phyloP scores from a whole-genome alignment of 2,113 vertebrate genomes.

The Etheostoma cragini region DNA sequence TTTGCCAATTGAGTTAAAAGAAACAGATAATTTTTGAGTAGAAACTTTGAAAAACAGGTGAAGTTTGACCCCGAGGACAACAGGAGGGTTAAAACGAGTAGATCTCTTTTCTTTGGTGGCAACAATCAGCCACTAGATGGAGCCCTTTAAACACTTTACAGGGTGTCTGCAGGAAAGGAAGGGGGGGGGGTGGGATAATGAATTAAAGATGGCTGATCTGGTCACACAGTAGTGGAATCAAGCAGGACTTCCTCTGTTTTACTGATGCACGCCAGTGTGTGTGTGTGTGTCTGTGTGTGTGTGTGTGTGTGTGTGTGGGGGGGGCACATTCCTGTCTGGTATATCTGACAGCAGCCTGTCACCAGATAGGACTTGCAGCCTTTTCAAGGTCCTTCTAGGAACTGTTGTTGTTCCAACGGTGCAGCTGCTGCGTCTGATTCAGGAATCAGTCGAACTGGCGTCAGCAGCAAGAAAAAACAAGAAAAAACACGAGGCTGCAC shows the following conservation, averaged over 20 bases:
- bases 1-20: too few relatives aligned
- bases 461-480: neutral
- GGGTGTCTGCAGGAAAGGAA: neutral
- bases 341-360: constrained; percentile 21
- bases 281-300: neutral
- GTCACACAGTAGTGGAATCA: constrained; percentile 31
- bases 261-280: neutral
- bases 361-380: constrained; percentile 10
- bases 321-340: constrained; percentile 30
- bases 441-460: neutral
- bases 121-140: constrained; percentile 45
- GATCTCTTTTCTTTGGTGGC: too few relatives aligned
- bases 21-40: too few relatives aligned
- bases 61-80: too few relatives aligned
- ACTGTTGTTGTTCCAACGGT: constrained; percentile 11
- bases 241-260: constrained; percentile 26
- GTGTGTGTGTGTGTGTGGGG: neutral
- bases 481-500: neutral
- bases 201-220: constrained; percentile 6
- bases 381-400: constrained; percentile 49
- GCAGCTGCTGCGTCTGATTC: constrained; percentile 44
- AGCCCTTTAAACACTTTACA: neutral
- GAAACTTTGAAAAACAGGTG: too few relatives aligned
- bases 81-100: too few relatives aligned
- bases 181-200: neutral